Conservation (phyloP, 2,888 invertebrate genomes). For the Lycocerus yunnanus region DNA sequence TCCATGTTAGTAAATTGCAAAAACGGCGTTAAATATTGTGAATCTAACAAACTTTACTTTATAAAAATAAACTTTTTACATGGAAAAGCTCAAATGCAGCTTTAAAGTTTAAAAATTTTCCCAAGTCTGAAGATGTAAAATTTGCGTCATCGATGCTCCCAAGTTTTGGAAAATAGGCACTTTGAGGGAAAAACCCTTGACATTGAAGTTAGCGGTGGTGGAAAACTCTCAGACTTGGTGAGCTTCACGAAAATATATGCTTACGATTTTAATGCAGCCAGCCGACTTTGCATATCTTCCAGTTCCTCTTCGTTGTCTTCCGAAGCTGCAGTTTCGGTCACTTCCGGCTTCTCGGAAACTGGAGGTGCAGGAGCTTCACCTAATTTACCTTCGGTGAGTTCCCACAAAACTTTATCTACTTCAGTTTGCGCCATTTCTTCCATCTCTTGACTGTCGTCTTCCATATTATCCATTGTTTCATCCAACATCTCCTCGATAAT, state of each 20-base stretch:
- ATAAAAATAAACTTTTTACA: neutral
- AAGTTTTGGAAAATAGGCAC: neutral
- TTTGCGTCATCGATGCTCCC: neutral
- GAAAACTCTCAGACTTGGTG: neutral
- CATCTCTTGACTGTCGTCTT: conserved; percentile 93
- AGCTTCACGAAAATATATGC: neutral
- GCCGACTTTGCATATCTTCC: conserved; percentile 89
- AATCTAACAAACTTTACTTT: neutral
- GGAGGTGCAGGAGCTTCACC: conserved; percentile 89
- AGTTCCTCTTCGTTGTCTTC: conserved; percentile 75
- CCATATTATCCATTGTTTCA: conserved; percentile 92
- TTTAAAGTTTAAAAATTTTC: neutral
- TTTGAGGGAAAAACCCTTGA: neutral
- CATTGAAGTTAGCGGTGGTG: neutral
- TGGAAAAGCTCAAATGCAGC: neutral
- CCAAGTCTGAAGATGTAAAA: neutral
- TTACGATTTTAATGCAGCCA: conserved; percentile 88
- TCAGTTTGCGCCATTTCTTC: conserved; percentile 95
- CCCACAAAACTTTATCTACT: conserved; percentile 74
- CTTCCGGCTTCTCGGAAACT: conserved; percentile 64
- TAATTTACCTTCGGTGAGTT: conserved; percentile 87
- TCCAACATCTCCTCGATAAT: conserved; percentile 99
- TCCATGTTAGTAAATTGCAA: neutral
- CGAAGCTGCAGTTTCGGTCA: conserved; percentile 62
- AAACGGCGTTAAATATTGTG: neutral